phyloP scores from a whole-genome alignment of 2,888 invertebrate genomes.

The Protophormia terraenovae region DNA sequence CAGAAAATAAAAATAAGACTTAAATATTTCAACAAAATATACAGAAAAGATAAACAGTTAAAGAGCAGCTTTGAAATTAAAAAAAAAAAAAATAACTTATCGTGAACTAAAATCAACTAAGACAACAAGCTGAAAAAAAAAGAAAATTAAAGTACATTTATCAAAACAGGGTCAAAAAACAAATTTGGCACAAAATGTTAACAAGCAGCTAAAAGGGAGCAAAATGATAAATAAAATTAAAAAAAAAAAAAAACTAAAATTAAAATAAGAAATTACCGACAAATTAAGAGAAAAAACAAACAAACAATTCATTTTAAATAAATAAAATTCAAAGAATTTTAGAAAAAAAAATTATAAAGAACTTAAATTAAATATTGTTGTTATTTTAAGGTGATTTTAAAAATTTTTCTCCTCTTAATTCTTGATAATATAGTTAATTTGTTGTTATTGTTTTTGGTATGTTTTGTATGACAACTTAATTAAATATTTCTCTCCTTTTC shows the following conservation, averaged over 20 bases:
- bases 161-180: conserved; percentile 58
- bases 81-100: conserved; percentile 33
- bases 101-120: conserved; percentile 43
- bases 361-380: background rate
- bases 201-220: conserved; percentile 30
- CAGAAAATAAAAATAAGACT: background rate
- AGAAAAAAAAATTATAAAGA: conserved; percentile 15
- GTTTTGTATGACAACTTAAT: conserved; percentile 67
- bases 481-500: conserved; percentile 67
- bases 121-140: background rate
- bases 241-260: too few species aligned
- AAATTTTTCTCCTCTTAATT: conserved; percentile 42
- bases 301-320: background rate
- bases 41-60: too few species aligned
- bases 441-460: conserved; percentile 61
- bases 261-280: background rate
- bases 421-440: conserved; percentile 63
- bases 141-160: conserved; percentile 58
- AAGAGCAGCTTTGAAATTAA: too few species aligned
- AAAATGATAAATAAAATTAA: too few species aligned
- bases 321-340: conserved; percentile 54
- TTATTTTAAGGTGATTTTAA: too few species aligned
- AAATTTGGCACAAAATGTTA: conserved; percentile 31
- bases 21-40: conserved; percentile 31
- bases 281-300: background rate